Percentiles rank a stretch among this genome's conserved stretches.
Conservation (phyloP, 2,888 invertebrate species). For the Zeuzera pyrina region DNA sequence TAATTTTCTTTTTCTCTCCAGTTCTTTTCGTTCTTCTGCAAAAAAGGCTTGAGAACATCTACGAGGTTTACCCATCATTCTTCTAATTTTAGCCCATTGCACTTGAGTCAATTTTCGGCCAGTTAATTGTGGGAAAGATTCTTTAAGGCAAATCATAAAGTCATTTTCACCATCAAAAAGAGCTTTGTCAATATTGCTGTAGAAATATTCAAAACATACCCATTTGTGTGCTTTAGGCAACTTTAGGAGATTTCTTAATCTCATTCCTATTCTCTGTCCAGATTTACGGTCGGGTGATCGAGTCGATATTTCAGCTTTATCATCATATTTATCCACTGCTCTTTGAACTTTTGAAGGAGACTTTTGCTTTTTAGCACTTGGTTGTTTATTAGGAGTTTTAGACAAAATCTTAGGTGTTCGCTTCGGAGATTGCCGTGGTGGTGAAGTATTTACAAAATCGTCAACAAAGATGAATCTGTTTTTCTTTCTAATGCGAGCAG, state of each 20-base stretch:
- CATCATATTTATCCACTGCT: constrained; percentile 53
- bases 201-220: constrained; percentile 99
- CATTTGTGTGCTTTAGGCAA: constrained; percentile 99
- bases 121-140: constrained; percentile 94
- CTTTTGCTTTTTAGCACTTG: constrained; percentile 61
- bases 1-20: constrained; percentile 92
- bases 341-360: constrained; percentile 70
- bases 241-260: constrained; percentile 93
- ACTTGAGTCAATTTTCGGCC: constrained; percentile 87
- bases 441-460: constrained; percentile 84
- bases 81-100: constrained; percentile 96
- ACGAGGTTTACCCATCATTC: constrained; percentile 98
- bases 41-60: constrained; percentile 96
- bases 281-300: constrained; percentile 85
- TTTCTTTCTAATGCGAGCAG: constrained; percentile 90
- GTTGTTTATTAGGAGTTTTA: constrained; percentile 52
- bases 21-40: constrained; percentile 91
- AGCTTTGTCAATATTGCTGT: constrained; percentile 96
- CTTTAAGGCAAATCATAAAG: constrained; percentile 93
- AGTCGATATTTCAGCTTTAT: constrained; percentile 45
- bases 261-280: constrained; percentile 91
- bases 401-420: constrained; percentile 75
- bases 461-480: constrained; percentile 93
- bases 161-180: constrained; percentile 97
- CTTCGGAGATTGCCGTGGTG: constrained; percentile 81